Evolutionary conservation across 2,888 invertebrate species (phyloP).

Genomic region (Amorpha juglandis): DNA sequence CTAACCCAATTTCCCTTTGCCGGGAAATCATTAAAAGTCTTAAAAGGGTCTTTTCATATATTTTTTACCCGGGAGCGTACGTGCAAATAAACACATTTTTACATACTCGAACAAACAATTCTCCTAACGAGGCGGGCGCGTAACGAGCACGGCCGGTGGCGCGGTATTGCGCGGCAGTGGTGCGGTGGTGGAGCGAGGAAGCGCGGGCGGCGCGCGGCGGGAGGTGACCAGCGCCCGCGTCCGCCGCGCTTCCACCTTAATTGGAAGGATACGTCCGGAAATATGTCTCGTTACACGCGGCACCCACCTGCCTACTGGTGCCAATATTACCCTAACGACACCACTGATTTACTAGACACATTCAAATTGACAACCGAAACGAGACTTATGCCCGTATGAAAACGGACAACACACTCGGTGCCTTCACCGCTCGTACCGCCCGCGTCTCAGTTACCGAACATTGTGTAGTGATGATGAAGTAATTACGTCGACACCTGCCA

Average conservation of each 20-base stretch:
- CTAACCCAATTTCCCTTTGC: slow-evolving; percentile 85
- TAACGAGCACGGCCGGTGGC: slow-evolving; percentile 69
- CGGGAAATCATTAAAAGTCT: slow-evolving; percentile 85
- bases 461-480: slow-evolving; percentile 13
- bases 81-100: slow-evolving; percentile 85
- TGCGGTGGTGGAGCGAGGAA: slow-evolving; percentile 25
- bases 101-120: slow-evolving; percentile 85
- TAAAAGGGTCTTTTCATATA: slow-evolving; percentile 84
- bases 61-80: slow-evolving; percentile 82
- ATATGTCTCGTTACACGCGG: slow-evolving; percentile 75
- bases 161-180: slow-evolving; percentile 40
- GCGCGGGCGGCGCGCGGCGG: slow-evolving; percentile 26
- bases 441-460: background rate
- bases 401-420: background rate
- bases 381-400: no score
- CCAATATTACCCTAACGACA: slow-evolving; percentile 52
- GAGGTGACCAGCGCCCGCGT: slow-evolving; percentile 41
- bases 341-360: slow-evolving; percentile 72
- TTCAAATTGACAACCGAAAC: slow-evolving; percentile 59
- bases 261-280: slow-evolving; percentile 78
- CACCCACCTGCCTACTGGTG: slow-evolving; percentile 57
- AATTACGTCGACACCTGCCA: slow-evolving; percentile 13
- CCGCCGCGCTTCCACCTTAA: slow-evolving; percentile 57
- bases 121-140: slow-evolving; percentile 80
- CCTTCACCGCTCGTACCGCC: background rate